Percentiles rank a stretch among this genome's conserved stretches.
phyloP scores from a whole-genome alignment of 2,888 invertebrate species.

The Elgonia sp. region DNA sequence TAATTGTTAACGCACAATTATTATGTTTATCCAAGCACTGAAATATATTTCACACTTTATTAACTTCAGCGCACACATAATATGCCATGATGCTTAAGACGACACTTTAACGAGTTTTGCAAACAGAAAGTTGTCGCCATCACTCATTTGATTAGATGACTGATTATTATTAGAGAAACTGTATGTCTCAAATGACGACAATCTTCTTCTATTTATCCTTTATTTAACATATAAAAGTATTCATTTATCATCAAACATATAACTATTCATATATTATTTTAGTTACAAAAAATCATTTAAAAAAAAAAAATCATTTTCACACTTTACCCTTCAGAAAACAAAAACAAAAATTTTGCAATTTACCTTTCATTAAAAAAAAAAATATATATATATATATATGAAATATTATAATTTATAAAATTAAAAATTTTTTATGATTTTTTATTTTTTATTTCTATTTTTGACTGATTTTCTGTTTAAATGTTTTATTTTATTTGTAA shows the following conservation, averaged over 20 bases:
- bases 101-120: slow-evolving; percentile 69
- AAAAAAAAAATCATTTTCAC: background rate
- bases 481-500: too few relatives aligned
- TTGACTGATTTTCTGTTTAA: too few relatives aligned
- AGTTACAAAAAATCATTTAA: background rate
- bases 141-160: slow-evolving; percentile 58
- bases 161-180: slow-evolving; percentile 54
- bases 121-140: slow-evolving; percentile 71
- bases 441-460: too few relatives aligned
- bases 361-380: too few relatives aligned
- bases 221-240: too few relatives aligned
- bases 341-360: too few relatives aligned
- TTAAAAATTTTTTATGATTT: too few relatives aligned
- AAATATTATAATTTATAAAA: too few relatives aligned
- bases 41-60: slow-evolving; percentile 64
- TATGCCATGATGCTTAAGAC: slow-evolving; percentile 35
- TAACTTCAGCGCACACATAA: slow-evolving; percentile 46
- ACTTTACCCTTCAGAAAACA: background rate
- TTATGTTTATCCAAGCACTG: slow-evolving; percentile 45
- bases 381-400: too few relatives aligned
- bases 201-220: background rate
- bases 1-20: slow-evolving; percentile 27
- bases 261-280: background rate
- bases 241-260: too few relatives aligned
- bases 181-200: slow-evolving; percentile 40